Conservation (phyloP, 2,888 invertebrate genomes). For the Cheiracanthium punctorium region DNA sequence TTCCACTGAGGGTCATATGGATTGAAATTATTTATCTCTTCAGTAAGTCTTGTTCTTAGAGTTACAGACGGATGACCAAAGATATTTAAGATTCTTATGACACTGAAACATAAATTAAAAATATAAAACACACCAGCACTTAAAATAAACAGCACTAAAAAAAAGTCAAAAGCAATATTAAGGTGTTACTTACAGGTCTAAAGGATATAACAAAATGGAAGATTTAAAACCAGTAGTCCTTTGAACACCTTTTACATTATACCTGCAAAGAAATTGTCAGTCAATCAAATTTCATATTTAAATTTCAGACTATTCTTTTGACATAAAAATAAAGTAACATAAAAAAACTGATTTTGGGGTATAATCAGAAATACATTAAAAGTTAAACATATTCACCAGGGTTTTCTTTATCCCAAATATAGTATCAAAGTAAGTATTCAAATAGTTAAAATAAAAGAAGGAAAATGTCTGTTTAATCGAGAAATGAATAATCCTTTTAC, state of each 20-base stretch:
- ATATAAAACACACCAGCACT: no score
- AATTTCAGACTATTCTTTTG: no score
- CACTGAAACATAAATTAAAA: constrained; percentile 24
- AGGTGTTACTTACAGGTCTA: not conserved
- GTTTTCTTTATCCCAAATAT: no score
- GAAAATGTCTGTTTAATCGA: no score
- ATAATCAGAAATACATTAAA: no score
- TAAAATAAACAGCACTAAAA: not conserved
- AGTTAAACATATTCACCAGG: no score
- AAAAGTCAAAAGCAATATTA: not conserved
- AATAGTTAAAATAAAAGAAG: no score
- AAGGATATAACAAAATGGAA: not conserved
- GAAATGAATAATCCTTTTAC: no score
- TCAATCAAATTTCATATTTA: no score
- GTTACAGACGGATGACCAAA: constrained; percentile 49
- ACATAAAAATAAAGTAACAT: no score
- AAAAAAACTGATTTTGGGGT: no score
- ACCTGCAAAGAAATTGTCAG: not conserved
- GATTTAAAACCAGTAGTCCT: not conserved
- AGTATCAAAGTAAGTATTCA: no score
- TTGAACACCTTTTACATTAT: not conserved
- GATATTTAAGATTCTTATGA: constrained; percentile 42
- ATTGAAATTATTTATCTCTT: constrained; percentile 23
- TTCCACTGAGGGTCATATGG: constrained; percentile 3
- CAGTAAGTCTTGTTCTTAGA: constrained; percentile 19